A percentile compares a stretch with the other conserved stretches of the same genome.
Evolutionary conservation across 2,888 invertebrate species (phyloP).

Genomic region (Acleris cristana): DNA sequence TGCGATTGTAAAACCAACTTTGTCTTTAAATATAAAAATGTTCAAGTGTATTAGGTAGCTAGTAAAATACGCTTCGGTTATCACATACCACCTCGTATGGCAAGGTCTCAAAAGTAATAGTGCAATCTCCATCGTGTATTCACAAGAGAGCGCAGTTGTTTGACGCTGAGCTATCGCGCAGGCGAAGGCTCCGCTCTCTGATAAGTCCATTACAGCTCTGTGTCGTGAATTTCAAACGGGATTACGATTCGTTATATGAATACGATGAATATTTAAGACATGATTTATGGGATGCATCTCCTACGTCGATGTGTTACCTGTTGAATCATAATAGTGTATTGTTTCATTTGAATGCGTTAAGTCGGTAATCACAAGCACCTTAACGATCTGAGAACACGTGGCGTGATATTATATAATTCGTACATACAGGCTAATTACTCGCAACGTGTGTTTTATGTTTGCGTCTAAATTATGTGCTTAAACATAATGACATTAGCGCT

Average conservation of each 20-base stretch:
- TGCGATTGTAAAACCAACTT: slow-evolving; percentile 23
- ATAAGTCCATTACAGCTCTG: slow-evolving; percentile 27
- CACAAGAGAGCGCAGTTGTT: slow-evolving; percentile 29
- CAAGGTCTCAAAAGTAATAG: slow-evolving; percentile 27
- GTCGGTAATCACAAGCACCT: slow-evolving; percentile 2
- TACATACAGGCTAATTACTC: slow-evolving; percentile 27
- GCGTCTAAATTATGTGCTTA: slow-evolving; percentile 13
- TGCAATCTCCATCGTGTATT: slow-evolving; percentile 31
- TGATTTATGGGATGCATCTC: neutral
- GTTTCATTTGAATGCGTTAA: neutral
- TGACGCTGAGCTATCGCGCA: slow-evolving; percentile 23
- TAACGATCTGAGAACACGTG: neutral
- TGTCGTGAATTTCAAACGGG: slow-evolving; percentile 14
- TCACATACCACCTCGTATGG: slow-evolving; percentile 7
- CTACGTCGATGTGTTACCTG: neutral
- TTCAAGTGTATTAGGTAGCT: neutral
- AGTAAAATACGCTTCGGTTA: neutral
- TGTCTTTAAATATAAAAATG: slow-evolving; percentile 1
- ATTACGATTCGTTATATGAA: slow-evolving; percentile 19
- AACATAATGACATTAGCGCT: slow-evolving; percentile 29
- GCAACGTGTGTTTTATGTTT: slow-evolving; percentile 36
- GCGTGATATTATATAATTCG: neutral
- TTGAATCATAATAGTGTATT: neutral
- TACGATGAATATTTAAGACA: slow-evolving; percentile 16
- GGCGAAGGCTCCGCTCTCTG: slow-evolving; percentile 14